Base-by-base conservation (phyloP, 92 coral and sea anemone genomes). In the Porites cylindrica region DNA sequence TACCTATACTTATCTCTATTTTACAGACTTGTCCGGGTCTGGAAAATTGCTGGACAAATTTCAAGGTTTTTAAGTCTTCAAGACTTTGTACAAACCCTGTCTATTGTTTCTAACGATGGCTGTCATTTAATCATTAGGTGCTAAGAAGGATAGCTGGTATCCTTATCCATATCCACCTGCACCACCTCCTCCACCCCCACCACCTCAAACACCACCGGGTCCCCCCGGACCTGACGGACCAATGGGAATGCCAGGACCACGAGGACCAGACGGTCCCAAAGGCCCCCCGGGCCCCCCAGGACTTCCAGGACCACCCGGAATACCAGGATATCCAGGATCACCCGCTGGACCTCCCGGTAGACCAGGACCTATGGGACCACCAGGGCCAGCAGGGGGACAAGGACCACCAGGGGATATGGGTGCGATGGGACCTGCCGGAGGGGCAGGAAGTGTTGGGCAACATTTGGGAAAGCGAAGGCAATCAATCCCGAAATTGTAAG, bases 211-310 rank as follows among this genome's bases (percentile, higher is more conserved):
- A 72, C 91, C 97, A 73, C 96, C 98, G 14, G 99, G 99, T 1
- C 99, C 99, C 12, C 95, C 96, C 1, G 99, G 99, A 62, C 94
- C 93, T 14, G 99, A 97, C 65, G 99, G 99, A 86, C 97, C 96
- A 17, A 92, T 94, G 96, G 99, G 99, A 10, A 76, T 90, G 68
- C 93, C 99, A 52, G 99, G 99, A 73, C 96, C 97, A 67, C 88
- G 65, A 47, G 99, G 99, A 65, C 99, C 99, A 1, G 95, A 97
- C 62, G 99, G 99, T 76, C 99, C 99, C 0, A 97, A 97, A 76
- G 99, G 99, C 61, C 99, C 99, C 68, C 96, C 96, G 63, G 99
- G 99, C 75, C 98, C 95, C 47, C 96, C 99, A 13, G 99, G 99
- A 17, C 93, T 91, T 10, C 97, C 97, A 52, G 99, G 99, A 72